Evolutionary conservation across 2,113 vertebrate genomes (phyloP), one percentile per base, ranked within the genome.

Genomic region (Motacilla alba): DNA sequence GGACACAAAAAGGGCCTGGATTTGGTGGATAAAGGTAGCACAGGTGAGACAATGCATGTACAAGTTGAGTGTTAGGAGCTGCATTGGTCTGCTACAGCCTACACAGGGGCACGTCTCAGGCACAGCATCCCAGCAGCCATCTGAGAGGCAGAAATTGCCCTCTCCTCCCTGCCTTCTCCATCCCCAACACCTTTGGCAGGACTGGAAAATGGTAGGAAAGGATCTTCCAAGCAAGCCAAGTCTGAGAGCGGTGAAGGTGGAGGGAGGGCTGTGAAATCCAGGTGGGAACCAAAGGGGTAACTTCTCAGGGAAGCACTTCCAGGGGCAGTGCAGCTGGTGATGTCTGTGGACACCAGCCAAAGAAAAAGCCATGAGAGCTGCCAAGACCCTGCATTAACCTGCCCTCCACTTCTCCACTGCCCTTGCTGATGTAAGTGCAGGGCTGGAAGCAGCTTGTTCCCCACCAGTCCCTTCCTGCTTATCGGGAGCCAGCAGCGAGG

Each of bases 41-140:
- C 26, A 43, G 44, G 20, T 52, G 50, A 64, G 55, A 52, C 12
- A 44, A 31, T 28, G 14, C 37, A 20, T 0, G 19, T 19, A 18
- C 47, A 55, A 24, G 44, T 7, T 35, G 50, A 39, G n/a, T 23
- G 53, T n/a, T 52, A 20, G 9, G 44, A 77, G 31, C 79, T 69
- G 33, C 16, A 12, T 2, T 55, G 30, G 17, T 60, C 49, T 83
- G 44, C 64, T n/a, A 2, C 7, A 37, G 22, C 46, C 39, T 23
- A 4, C 33, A 12, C 6, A 58, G 44, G 28, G 39, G 17, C 43
- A 33, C 15, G n/a, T 56, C 43, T 49, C 0, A 0, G 46, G 68
- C 4, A 1, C 74, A 67, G 59, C 14, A 23, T 18, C 44, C 19
- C 59, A 66, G 47, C 56, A 90, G 70, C 66, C 58, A 6, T 22